Evolutionary conservation across 1,140 invertebrate species (phyloP).

Genomic region (Heliconius nattereri): DNA sequence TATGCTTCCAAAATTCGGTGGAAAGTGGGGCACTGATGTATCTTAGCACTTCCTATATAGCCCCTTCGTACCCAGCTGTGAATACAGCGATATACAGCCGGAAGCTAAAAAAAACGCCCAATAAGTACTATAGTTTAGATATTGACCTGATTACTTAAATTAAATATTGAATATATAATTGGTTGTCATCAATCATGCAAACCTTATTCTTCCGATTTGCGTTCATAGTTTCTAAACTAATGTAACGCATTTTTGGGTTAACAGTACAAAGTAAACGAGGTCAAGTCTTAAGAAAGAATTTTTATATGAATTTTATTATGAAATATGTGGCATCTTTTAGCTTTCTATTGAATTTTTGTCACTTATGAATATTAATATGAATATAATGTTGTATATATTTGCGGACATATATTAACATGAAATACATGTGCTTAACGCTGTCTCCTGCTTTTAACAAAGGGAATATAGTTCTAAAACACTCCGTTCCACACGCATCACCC

Average conservation of each 20-base stretch:
- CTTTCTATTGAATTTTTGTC: not conserved
- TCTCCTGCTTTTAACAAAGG: too few relatives aligned
- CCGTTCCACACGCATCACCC: too few relatives aligned
- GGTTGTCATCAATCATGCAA: not conserved
- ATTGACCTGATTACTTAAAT: not conserved
- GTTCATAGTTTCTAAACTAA: not conserved
- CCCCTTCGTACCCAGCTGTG: not conserved
- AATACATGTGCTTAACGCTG: too few relatives aligned
- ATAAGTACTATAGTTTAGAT: not conserved
- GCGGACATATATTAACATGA: too few relatives aligned
- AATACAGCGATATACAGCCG: not conserved
- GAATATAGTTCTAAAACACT: too few relatives aligned
- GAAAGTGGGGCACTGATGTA: too few relatives aligned
- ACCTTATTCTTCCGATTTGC: not conserved
- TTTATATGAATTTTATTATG: conserved; percentile 6
- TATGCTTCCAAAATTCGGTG: too few relatives aligned
- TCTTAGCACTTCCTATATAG: not conserved
- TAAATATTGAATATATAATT: not conserved
- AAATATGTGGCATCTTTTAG: not conserved
- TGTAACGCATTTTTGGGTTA: conserved; percentile 1
- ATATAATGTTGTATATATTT: not conserved
- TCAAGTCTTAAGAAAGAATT: not conserved
- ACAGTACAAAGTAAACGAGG: not conserved
- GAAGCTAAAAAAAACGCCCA: not conserved
- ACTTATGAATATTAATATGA: not conserved